Evolutionary conservation across 2,888 invertebrate genomes (phyloP), one percentile per base, ranked within the genome.

Genomic region (Apocheima hispidaria): DNA sequence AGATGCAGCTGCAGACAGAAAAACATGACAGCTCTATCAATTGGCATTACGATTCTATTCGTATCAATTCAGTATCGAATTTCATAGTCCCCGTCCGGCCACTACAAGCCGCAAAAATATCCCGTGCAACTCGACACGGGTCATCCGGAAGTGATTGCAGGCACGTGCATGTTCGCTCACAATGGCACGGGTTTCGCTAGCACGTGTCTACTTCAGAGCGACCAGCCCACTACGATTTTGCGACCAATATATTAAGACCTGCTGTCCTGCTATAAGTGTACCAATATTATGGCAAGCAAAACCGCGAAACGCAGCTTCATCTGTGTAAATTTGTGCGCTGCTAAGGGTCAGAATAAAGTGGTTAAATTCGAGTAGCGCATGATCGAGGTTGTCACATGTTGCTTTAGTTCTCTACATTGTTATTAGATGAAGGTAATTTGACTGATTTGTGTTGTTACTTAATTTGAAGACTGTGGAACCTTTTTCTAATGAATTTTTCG

Each of bases 101-200:
- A 52, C 30, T 59, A 14, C 57, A 59, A 56, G 59, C 66, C 63
- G 30, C 64, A 63, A 57, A 69, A 75, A 77, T 74, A 51, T 63
- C 68, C 72, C 74, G 72, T 74, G 72, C 66, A 43, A 48, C 33
- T 14, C 35, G 60, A 52, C 36, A 51, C 71, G 72, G 77, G 79
- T 75, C 82, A 78, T 69, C 81, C 80, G 84, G 82, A 83, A 82
- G 74, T 79, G 75, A 81, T 82, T 72, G 60, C 54, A 40, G 54
- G 43, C 60, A 51, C 60, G 65, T 56, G 63, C 64, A 21, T 28
- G 54, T 66, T 62, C 66, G 64, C 52, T 43, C 23, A 51, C 50
- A 44, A 60, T 54, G 16, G 51, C 16, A 41, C 44, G 26, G 44
- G 4, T 10, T 3, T 21, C 4, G 44, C 6, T 12, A 26, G 48